phyloP scores from a whole-genome alignment of 2,888 invertebrate species.

The Pandemis corylana region DNA sequence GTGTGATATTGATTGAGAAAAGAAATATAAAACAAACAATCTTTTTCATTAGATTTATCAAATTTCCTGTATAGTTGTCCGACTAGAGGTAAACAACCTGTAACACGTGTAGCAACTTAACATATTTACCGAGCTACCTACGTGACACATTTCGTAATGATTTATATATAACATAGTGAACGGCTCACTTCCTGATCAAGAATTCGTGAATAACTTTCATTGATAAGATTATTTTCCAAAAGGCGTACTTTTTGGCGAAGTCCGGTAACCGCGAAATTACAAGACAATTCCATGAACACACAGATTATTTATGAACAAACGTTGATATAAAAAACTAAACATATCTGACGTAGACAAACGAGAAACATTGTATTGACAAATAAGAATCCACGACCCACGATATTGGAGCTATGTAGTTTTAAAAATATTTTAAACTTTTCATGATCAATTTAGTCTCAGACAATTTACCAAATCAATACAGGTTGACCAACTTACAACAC shows the following conservation, averaged over 20 bases:
- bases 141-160: constrained; percentile 40
- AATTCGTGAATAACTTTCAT: constrained; percentile 15
- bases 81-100: constrained; percentile 37
- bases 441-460: not conserved
- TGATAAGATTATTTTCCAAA: constrained; percentile 5
- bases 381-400: too few relatives aligned
- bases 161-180: constrained; percentile 33
- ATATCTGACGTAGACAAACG: too few relatives aligned
- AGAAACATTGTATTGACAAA: too few relatives aligned
- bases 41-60: not conserved
- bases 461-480: constrained; percentile 21
- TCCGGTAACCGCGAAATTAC: not conserved
- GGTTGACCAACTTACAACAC: constrained; percentile 19
- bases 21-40: not conserved
- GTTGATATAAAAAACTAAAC: not conserved
- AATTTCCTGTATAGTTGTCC: constrained; percentile 20
- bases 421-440: not conserved
- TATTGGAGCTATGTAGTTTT: too few relatives aligned
- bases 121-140: constrained; percentile 32
- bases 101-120: constrained; percentile 34
- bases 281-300: not conserved
- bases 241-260: not conserved
- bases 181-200: constrained; percentile 30
- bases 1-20: not conserved
- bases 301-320: not conserved